Conservation (phyloP, 92 coral and sea anemone species). For the Palythoa heliodiscus region DNA sequence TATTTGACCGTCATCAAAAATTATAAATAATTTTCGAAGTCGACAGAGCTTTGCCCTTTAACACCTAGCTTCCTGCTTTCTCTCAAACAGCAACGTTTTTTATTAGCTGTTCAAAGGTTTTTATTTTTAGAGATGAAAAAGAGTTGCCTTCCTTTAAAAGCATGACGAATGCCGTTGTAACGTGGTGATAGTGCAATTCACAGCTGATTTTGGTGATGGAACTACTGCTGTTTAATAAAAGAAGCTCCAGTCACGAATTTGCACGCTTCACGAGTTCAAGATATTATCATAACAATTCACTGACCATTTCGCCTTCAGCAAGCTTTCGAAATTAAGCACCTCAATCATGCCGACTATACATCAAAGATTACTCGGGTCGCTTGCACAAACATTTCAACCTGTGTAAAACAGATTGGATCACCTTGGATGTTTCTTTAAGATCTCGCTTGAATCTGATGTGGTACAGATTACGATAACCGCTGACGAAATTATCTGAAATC, state of each 20-base stretch:
- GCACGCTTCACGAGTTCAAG: constrained; percentile 15
- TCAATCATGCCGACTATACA: constrained; percentile 24
- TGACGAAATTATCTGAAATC: neutral
- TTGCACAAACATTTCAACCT: neutral
- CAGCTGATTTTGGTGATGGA: neutral
- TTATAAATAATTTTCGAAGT: neutral
- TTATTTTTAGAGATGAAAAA: neutral
- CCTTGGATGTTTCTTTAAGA: neutral
- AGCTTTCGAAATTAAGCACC: neutral
- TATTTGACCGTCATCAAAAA: neutral
- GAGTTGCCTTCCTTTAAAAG: neutral
- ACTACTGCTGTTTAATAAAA: neutral
- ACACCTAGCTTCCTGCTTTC: neutral
- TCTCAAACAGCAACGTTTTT: too few species aligned
- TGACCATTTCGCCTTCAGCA: constrained; percentile 34
- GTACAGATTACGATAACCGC: neutral
- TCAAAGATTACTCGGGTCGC: neutral
- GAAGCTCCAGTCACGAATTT: constrained; percentile 31
- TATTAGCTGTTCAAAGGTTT: neutral
- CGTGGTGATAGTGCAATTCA: neutral
- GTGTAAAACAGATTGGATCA: constrained; percentile 9
- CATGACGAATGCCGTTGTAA: neutral
- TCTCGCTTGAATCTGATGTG: neutral
- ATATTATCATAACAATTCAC: constrained; percentile 34
- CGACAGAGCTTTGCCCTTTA: neutral